Conservation (phyloP, 2,113 vertebrate species). For the Syngnathoides biaculeatus region DNA sequence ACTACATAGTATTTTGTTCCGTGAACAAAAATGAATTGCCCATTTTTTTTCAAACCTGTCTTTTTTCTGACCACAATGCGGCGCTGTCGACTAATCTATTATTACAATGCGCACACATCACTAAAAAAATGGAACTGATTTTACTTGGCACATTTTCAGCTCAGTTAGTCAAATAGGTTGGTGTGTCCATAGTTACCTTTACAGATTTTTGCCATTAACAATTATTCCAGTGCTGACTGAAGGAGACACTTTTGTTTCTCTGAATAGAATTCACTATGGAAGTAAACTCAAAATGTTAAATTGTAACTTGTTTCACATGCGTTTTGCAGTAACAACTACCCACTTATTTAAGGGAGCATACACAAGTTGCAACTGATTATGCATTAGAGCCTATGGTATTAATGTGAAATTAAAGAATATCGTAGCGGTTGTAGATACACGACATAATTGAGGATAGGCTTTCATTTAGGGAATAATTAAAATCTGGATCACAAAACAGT, state of each 20-base stretch:
- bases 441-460: neutral
- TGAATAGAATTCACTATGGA: neutral
- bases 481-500: conserved; percentile 2
- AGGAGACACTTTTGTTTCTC: neutral
- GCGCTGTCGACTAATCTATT: conserved; percentile 28
- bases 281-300: no score
- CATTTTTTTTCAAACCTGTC: conserved; percentile 42
- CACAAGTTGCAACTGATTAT: neutral
- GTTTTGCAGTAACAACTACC: no score
- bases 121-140: neutral
- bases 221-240: neutral
- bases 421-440: no score
- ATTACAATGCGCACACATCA: neutral
- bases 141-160: neutral
- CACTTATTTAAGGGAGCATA: neutral
- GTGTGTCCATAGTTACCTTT: neutral
- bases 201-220: neutral
- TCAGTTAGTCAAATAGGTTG: neutral
- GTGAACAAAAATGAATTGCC: conserved; percentile 36
- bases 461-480: neutral
- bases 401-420: no score
- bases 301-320: no score
- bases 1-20: conserved; percentile 22
- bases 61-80: conserved; percentile 31
- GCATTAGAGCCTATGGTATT: neutral